phyloP scores from a whole-genome alignment of 2,888 invertebrate species.

The Fissipunctia ypsillon region DNA sequence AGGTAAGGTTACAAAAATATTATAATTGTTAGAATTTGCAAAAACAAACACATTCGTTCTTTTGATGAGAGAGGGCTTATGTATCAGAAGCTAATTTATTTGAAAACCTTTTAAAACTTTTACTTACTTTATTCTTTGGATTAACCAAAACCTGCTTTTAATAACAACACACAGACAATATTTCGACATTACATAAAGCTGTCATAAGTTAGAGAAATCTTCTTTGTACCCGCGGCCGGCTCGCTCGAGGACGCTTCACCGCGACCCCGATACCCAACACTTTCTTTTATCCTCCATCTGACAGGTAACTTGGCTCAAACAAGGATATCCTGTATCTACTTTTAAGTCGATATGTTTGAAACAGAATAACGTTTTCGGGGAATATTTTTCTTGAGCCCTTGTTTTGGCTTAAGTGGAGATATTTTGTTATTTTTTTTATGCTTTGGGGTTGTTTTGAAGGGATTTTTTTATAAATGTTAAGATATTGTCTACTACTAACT shows the following conservation, averaged over 20 bases:
- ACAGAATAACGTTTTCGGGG: constrained; percentile 57
- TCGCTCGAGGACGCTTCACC: constrained; percentile 71
- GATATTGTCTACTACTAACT: not conserved
- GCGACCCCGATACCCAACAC: constrained; percentile 74
- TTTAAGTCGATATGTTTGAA: constrained; percentile 70
- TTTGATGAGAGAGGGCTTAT: not conserved
- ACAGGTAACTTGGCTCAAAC: constrained; percentile 72
- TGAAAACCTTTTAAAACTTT: not conserved
- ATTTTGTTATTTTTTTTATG: constrained; percentile 24
- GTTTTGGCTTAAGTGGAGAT: constrained; percentile 11
- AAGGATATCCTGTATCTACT: constrained; percentile 72
- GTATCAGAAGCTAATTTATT: constrained; percentile 1
- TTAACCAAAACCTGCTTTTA: not conserved
- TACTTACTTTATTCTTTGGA: not conserved
- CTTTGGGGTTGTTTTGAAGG: not conserved
- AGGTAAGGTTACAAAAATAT: not conserved
- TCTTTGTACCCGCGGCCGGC: constrained; percentile 69
- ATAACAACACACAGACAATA: constrained; percentile 7
- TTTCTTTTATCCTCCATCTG: constrained; percentile 75
- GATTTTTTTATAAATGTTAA: not conserved
- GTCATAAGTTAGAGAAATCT: constrained; percentile 53
- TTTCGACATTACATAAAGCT: constrained; percentile 26
- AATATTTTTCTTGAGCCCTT: constrained; percentile 12
- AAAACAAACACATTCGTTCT: not conserved
- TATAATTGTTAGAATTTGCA: not conserved